Percentiles rank a stretch among this genome's conserved stretches.
Conservation (phyloP, 2,888 invertebrate species). For the Ichneumoninae sp. region DNA sequence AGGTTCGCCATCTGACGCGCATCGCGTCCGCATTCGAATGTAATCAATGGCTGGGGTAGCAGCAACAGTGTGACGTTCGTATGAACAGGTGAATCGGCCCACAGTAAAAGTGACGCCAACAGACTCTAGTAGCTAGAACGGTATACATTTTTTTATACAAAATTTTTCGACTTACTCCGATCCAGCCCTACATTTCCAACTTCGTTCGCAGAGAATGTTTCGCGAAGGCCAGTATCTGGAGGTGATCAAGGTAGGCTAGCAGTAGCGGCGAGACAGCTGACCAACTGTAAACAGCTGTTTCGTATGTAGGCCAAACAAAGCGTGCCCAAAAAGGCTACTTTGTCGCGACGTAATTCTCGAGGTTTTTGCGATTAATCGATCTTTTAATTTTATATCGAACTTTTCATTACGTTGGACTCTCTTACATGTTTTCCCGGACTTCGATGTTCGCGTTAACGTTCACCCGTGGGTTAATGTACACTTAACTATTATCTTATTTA, state of each 20-base stretch:
- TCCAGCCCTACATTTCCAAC: not conserved
- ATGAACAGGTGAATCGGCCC: constrained; percentile 25
- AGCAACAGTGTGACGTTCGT: constrained; percentile 21
- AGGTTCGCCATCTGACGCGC: constrained; percentile 18
- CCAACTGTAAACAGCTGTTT: constrained; percentile 72
- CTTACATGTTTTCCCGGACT: not conserved
- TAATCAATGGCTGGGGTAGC: not conserved
- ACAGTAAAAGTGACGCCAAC: constrained; percentile 4
- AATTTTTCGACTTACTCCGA: not conserved
- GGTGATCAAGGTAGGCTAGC: constrained; percentile 76
- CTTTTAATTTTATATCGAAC: not conserved
- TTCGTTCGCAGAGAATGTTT: constrained; percentile 71
- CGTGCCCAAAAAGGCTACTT: not conserved
- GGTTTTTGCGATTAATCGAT: not conserved
- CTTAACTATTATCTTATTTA: not conserved
- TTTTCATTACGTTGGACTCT: not conserved
- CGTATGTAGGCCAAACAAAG: constrained; percentile 38
- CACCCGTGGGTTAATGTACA: not conserved
- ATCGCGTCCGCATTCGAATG: not conserved
- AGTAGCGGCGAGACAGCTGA: constrained; percentile 18
- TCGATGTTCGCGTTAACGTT: not conserved
- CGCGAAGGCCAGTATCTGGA: constrained; percentile 79
- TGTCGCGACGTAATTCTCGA: not conserved
- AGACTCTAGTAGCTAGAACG: not conserved
- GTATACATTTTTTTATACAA: not conserved